Conservation (phyloP, 2,797 vertebrate species). For the Manis pentadactyla region DNA sequence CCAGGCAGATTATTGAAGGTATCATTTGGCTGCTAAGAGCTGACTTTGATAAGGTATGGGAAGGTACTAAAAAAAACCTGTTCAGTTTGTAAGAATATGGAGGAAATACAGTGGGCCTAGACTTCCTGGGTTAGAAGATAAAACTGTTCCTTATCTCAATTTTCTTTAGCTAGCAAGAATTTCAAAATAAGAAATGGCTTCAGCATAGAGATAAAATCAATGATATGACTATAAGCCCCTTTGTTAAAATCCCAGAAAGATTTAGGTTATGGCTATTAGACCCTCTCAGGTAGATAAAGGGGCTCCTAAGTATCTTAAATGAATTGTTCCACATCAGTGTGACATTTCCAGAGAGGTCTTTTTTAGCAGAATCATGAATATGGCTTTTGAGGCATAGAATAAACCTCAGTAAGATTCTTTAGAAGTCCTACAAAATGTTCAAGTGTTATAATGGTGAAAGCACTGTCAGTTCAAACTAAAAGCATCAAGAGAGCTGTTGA, state of each 20-base stretch:
- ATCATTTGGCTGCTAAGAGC: background rate
- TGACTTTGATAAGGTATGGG: background rate
- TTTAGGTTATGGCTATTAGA: background rate
- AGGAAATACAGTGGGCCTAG: background rate
- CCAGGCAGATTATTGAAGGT: background rate
- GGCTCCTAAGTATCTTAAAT: background rate
- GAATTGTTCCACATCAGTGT: background rate
- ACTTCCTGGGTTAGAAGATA: background rate
- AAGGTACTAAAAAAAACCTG: background rate
- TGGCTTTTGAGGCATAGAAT: background rate
- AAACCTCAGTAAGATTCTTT: background rate
- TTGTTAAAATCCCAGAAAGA: background rate
- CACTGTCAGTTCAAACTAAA: background rate
- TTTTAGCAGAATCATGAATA: background rate
- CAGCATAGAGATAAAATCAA: background rate
- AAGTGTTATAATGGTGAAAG: background rate
- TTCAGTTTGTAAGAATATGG: background rate
- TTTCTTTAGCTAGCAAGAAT: background rate
- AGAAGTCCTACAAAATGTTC: background rate
- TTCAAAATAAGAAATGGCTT: background rate
- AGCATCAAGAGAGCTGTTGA: background rate
- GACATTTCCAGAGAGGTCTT: background rate
- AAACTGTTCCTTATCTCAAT: background rate
- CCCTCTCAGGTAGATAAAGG: background rate
- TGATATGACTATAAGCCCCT: background rate